Evolutionary conservation across 2,888 invertebrate species (phyloP).

Genomic region (Digitonthophagus gazella): DNA sequence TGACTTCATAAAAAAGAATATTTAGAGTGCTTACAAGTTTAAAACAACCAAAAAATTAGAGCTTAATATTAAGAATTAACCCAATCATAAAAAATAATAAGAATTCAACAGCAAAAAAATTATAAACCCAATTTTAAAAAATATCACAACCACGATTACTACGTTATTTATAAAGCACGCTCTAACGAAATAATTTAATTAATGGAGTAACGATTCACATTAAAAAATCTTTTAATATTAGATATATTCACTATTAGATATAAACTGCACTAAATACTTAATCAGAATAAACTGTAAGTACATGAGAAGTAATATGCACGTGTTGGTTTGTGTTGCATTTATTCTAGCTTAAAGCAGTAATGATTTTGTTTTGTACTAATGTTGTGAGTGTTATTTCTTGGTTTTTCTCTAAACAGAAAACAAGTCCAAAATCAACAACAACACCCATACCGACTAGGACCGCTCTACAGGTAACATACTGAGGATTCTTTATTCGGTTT

Average conservation of each 20-base stretch:
- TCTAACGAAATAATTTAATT: background rate
- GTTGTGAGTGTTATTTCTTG: slow-evolving; percentile 34
- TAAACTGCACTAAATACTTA: no score
- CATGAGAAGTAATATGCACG: no score
- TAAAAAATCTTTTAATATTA: no score
- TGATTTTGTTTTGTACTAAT: slow-evolving; percentile 24
- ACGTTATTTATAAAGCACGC: background rate
- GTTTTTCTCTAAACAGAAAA: slow-evolving; percentile 46
- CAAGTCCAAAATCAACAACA: slow-evolving; percentile 57
- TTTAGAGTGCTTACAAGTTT: no score
- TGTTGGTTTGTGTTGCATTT: slow-evolving; percentile 38
- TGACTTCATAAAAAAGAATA: no score
- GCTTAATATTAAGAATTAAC: no score
- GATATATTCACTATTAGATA: no score
- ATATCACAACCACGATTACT: background rate
- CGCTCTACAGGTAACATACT: slow-evolving; percentile 64
- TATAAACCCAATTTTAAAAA: background rate
- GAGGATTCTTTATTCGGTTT: slow-evolving; percentile 20
- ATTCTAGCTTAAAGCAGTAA: slow-evolving; percentile 10
- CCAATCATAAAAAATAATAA: background rate
- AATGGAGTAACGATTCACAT: no score
- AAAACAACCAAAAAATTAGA: no score
- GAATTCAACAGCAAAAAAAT: background rate
- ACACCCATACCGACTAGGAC: slow-evolving; percentile 62
- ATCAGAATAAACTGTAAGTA: no score